phyloP scores from a whole-genome alignment of 2,113 vertebrate species.

The Sorex araneus region DNA sequence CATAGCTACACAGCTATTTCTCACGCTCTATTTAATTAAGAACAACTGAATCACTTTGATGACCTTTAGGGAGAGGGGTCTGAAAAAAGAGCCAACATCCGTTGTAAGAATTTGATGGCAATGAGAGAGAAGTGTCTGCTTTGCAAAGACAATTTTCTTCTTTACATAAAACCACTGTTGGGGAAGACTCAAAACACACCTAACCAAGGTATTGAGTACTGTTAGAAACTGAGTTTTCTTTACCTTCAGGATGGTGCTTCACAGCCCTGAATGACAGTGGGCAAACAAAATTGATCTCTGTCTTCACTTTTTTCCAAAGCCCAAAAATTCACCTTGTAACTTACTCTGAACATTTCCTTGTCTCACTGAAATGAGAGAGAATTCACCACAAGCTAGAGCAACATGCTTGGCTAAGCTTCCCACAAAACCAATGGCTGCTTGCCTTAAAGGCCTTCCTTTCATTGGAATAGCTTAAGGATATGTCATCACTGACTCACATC shows the following conservation, averaged over 20 bases:
- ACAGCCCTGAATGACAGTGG: neutral
- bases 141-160: neutral
- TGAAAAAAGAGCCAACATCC: accelerated
- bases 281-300: neutral
- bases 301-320: neutral
- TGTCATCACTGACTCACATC: constrained; percentile 61
- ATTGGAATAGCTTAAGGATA: neutral
- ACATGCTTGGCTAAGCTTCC: neutral
- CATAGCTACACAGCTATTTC: accelerated
- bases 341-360: neutral
- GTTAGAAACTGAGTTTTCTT: neutral
- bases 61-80: neutral
- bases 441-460: constrained; percentile 2
- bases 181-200: neutral
- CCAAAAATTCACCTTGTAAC: neutral
- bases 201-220: neutral
- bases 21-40: neutral
- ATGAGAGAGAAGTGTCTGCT: neutral
- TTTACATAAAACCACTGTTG: neutral
- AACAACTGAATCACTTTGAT: no score
- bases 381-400: neutral
- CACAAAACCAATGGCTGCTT: neutral
- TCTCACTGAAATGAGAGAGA: neutral
- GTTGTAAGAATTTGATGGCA: accelerated
- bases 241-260: neutral